Evolutionary conservation across 2,888 invertebrate genomes (phyloP).

Genomic region (Drosophila kambysellisi): DNA sequence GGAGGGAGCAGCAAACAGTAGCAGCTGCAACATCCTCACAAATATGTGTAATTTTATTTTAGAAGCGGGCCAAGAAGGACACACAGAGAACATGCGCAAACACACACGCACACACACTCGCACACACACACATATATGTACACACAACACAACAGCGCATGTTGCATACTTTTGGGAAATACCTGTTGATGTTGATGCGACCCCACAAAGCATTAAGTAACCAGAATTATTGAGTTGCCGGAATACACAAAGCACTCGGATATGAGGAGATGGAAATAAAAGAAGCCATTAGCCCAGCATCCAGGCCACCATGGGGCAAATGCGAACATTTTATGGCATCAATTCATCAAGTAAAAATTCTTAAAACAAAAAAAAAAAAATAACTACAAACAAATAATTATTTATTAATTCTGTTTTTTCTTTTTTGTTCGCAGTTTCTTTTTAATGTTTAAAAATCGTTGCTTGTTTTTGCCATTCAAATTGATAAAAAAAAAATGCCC

Average conservation of each 20-base stretch:
- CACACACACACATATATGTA: not conserved
- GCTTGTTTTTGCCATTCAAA: not conserved
- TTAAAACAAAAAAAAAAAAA: not conserved
- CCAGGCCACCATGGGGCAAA: constrained; percentile 22
- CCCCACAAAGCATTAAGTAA: constrained; percentile 65
- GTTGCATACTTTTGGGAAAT: constrained; percentile 28
- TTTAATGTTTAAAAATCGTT: not conserved
- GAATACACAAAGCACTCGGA: constrained; percentile 12
- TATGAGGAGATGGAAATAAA: not conserved
- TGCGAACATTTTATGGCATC: constrained; percentile 17
- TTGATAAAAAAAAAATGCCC: not conserved
- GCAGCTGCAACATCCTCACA: constrained; percentile 15
- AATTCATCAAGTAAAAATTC: constrained; percentile 1
- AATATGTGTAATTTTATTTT: constrained; percentile 47
- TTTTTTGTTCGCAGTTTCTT: not conserved
- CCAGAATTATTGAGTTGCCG: constrained; percentile 67
- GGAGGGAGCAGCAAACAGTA: constrained; percentile 4
- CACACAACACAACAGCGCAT: not conserved
- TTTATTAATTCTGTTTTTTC: not conserved
- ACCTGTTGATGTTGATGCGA: constrained; percentile 43
- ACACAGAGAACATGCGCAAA: constrained; percentile 8
- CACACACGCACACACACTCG: not conserved
- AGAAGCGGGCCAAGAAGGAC: constrained; percentile 30
- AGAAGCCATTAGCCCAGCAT: constrained; percentile 16
- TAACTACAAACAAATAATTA: not conserved